Evolutionary conservation across 2,888 invertebrate species (phyloP).

Genomic region (Epinotia bilunana): DNA sequence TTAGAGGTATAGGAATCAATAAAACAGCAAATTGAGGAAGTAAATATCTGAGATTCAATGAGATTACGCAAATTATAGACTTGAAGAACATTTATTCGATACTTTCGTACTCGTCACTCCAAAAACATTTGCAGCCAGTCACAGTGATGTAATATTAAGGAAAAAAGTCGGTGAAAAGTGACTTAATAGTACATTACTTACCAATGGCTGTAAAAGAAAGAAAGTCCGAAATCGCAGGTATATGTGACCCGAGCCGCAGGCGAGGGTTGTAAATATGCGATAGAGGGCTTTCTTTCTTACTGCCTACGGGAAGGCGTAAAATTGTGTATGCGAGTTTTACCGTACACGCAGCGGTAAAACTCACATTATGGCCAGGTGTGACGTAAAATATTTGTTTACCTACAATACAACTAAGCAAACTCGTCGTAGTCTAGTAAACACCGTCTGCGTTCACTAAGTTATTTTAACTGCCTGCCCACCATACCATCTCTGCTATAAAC

Average conservation of each 20-base stretch:
- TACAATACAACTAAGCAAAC: not conserved
- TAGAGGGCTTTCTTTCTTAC: too few relatives aligned
- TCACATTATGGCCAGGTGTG: too few relatives aligned
- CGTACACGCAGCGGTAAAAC: too few relatives aligned
- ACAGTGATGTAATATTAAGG: not conserved
- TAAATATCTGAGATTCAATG: not conserved
- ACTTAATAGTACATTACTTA: too few relatives aligned
- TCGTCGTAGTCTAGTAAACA: constrained; percentile 50
- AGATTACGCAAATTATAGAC: not conserved
- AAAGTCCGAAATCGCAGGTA: too few relatives aligned
- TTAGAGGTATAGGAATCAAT: not conserved
- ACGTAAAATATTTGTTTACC: constrained; percentile 4
- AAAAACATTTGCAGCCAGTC: not conserved
- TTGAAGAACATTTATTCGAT: not conserved
- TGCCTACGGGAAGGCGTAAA: too few relatives aligned
- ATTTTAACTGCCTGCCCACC: constrained; percentile 13
- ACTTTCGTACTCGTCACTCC: not conserved
- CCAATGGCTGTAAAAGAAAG: too few relatives aligned
- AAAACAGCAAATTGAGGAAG: constrained; percentile 6
- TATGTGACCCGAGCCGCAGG: too few relatives aligned
- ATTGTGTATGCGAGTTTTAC: too few relatives aligned
- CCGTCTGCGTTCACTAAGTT: constrained; percentile 23
- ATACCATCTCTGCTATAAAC: not conserved
- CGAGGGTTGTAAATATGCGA: too few relatives aligned
- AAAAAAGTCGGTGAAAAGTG: not conserved